phyloP scores from a whole-genome alignment of 2,113 vertebrate genomes.

The Sander vitreus region DNA sequence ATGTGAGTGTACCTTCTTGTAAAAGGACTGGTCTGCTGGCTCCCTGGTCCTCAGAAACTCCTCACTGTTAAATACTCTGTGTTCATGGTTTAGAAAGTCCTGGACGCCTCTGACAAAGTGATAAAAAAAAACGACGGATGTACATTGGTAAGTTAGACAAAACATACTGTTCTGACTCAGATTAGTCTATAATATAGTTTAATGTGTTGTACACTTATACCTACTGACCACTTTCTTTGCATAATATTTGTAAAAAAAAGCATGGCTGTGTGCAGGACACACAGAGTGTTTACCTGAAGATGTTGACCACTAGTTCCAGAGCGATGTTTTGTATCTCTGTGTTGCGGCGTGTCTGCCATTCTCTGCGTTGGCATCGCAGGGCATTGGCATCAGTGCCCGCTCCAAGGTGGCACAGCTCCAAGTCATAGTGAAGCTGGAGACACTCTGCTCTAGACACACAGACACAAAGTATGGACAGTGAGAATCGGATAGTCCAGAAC shows the following conservation, averaged over 20 bases:
- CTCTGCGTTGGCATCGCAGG: constrained; percentile 81
- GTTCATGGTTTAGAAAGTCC: constrained; percentile 94
- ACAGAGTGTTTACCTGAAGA: constrained; percentile 88
- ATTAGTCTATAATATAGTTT: background rate
- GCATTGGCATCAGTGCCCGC: constrained; percentile 84
- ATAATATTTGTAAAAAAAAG: background rate
- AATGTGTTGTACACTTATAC: background rate
- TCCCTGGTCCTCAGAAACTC: constrained; percentile 93
- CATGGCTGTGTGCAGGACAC: background rate
- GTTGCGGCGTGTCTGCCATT: constrained; percentile 92
- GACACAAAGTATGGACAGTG: background rate
- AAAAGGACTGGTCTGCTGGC: constrained; percentile 88
- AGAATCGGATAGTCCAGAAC: background rate
- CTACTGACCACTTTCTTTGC: background rate
- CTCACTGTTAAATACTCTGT: constrained; percentile 96
- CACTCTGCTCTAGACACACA: constrained; percentile 82
- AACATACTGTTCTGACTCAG: background rate
- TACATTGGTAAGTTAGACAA: background rate
- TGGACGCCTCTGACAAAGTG: constrained; percentile 89
- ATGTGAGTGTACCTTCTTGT: constrained; percentile 87
- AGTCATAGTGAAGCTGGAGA: constrained; percentile 91
- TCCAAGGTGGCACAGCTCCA: constrained; percentile 87
- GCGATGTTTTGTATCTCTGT: constrained; percentile 87
- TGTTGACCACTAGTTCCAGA: constrained; percentile 91
- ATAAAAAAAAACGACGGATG: background rate